Conservation (phyloP, 2,888 invertebrate genomes). For the Endomychus coccineus region DNA sequence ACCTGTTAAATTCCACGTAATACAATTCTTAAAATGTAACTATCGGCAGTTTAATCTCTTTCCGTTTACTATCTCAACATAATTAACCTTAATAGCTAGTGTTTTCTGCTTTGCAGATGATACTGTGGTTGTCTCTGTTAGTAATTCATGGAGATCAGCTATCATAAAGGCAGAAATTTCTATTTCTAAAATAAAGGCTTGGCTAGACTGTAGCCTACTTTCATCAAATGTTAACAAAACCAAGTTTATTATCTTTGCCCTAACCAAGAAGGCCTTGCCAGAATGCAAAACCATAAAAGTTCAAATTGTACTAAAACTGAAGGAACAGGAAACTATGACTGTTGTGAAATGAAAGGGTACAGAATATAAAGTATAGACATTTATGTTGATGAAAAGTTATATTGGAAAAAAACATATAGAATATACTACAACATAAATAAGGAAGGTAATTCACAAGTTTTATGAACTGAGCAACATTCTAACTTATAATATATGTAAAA, state of each 20-base stretch:
- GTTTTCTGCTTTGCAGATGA: too few relatives aligned
- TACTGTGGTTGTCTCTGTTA: too few relatives aligned
- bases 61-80: too few relatives aligned
- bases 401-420: background rate
- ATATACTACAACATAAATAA: too few relatives aligned
- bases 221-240: slow-evolving; percentile 1
- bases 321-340: background rate
- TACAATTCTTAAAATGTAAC: too few relatives aligned
- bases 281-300: background rate
- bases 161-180: background rate
- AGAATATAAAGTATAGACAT: background rate
- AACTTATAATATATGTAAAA: background rate
- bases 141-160: background rate
- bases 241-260: slow-evolving; percentile 1
- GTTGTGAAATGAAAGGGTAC: background rate
- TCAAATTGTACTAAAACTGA: too few relatives aligned
- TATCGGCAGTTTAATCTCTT: too few relatives aligned
- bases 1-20: too few relatives aligned
- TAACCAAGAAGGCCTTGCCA: background rate
- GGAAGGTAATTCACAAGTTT: background rate
- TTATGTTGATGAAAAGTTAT: background rate
- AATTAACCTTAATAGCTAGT: too few relatives aligned
- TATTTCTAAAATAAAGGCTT: background rate
- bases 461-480: background rate
- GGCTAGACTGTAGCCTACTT: background rate